Evolutionary conservation across 1,140 invertebrate genomes (phyloP).

Genomic region (Nasonia longicornis): DNA sequence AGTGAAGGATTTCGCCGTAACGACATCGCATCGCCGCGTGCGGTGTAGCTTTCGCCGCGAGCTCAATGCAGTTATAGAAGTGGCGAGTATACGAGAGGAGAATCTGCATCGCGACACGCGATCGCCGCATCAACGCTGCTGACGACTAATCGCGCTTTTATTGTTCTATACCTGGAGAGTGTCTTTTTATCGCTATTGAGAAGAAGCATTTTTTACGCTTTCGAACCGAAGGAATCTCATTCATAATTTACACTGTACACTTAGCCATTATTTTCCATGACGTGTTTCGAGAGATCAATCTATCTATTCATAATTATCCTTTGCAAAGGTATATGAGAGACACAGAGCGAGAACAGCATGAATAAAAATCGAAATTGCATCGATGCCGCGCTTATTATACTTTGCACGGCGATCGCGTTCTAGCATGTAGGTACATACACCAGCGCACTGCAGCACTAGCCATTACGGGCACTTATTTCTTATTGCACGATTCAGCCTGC

Average conservation of each 20-base stretch:
- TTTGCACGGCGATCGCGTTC: neutral
- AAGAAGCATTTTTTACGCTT: neutral
- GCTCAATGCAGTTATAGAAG: neutral
- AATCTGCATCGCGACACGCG: neutral
- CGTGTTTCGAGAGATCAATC: neutral
- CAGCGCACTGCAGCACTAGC: neutral
- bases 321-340: neutral
- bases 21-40: neutral
- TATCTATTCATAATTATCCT: neutral
- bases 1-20: slow-evolving; percentile 10
- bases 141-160: neutral
- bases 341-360: neutral
- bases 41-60: neutral
- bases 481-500: neutral
- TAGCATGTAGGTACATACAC: neutral
- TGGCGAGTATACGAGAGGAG: neutral
- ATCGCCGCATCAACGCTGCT: neutral
- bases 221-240: neutral
- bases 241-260: neutral
- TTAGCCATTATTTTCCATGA: neutral
- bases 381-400: neutral
- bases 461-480: neutral
- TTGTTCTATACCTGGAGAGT: neutral
- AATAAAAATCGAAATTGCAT: slow-evolving; percentile 1
- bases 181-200: neutral